Conservation (phyloP, 1,140 invertebrate genomes). For the Scaptodrosophila lebanonensis region DNA sequence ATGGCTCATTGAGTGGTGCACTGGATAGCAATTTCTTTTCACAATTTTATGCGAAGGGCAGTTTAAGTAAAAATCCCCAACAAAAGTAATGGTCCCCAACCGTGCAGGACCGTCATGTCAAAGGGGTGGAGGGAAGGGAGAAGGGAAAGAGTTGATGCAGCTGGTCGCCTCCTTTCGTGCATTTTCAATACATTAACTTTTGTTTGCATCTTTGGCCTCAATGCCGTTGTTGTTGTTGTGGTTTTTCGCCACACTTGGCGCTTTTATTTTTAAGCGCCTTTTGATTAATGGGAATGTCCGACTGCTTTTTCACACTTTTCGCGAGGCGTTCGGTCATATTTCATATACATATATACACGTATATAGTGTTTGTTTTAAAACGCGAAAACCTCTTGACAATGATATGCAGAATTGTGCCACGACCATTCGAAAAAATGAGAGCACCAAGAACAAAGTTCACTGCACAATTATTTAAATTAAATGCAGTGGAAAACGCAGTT, state of each 20-base stretch:
- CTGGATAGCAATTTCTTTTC: too few species aligned
- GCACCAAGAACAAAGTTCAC: not conserved
- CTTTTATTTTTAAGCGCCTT: slow-evolving; percentile 2
- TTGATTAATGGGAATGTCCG: slow-evolving; percentile 38
- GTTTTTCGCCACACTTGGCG: slow-evolving; percentile 30
- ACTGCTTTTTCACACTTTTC: slow-evolving; percentile 21
- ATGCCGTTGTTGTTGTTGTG: slow-evolving; percentile 9
- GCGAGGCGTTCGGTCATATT: slow-evolving; percentile 4
- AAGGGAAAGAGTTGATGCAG: too few species aligned
- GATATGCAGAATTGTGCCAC: slow-evolving; percentile 1
- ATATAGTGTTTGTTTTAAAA: slow-evolving; percentile 1
- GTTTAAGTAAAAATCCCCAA: too few species aligned
- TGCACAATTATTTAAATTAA: slow-evolving; percentile 38
- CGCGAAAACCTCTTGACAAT: not conserved
- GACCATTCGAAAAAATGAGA: slow-evolving; percentile 1
- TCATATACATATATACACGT: slow-evolving; percentile 4
- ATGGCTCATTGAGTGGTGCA: too few species aligned
- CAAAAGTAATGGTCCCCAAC: too few species aligned
- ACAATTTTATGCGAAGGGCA: too few species aligned
- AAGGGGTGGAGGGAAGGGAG: too few species aligned
- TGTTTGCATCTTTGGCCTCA: slow-evolving; percentile 17
- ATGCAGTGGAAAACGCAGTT: slow-evolving; percentile 36
- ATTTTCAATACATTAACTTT: slow-evolving; percentile 44
- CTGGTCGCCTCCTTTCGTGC: too few species aligned
- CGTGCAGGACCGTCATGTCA: too few species aligned